phyloP scores from a whole-genome alignment of 2,113 vertebrate species.

The Odocoileus hemionus region DNA sequence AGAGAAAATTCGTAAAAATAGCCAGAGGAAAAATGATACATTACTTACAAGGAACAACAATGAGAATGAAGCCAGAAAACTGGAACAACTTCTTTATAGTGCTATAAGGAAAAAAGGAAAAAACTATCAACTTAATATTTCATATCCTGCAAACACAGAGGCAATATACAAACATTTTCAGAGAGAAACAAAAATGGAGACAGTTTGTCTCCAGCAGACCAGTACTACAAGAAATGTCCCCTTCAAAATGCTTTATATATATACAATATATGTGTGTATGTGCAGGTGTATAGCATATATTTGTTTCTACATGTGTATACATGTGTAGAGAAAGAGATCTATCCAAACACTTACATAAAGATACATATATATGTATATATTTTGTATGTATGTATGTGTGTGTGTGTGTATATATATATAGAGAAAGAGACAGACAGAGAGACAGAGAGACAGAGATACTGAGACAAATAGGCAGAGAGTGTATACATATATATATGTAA shows the following conservation, averaged over 20 bases:
- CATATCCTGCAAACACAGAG: not conserved
- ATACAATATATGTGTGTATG: not conserved
- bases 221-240: not conserved
- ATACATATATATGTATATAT: not conserved
- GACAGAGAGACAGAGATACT: not conserved
- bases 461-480: not conserved
- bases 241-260: not conserved
- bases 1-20: not conserved
- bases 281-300: not conserved
- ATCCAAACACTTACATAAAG: not conserved
- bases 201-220: not conserved
- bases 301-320: not conserved
- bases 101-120: not conserved
- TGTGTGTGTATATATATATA: accelerated
- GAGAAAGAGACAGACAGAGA: not conserved
- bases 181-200: not conserved
- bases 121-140: not conserved
- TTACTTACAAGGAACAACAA: not conserved
- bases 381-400: not conserved
- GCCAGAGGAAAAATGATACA: not conserved
- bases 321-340: not conserved
- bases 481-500: not conserved
- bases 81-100: not conserved
- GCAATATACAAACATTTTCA: not conserved
- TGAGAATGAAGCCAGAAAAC: not conserved